Evolutionary conservation across 2,797 vertebrate genomes (phyloP).

Genomic region (Acipenser oxyrinchus): DNA sequence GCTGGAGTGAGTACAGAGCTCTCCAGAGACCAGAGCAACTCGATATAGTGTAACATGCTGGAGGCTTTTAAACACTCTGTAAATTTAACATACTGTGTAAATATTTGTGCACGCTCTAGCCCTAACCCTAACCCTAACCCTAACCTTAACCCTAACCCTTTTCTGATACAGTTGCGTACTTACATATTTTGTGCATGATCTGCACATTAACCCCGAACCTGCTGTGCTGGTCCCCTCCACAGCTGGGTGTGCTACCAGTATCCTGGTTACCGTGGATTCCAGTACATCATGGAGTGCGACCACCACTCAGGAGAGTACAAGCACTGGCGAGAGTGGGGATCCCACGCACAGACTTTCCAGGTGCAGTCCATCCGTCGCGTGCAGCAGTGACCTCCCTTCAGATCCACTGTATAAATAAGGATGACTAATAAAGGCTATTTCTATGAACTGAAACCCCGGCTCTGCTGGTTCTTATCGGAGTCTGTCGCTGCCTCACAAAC

Average conservation of each 20-base stretch:
- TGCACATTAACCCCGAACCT: too few relatives aligned
- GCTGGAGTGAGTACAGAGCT: too few relatives aligned
- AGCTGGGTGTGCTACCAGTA: slow-evolving; percentile 93
- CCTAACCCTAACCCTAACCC: background rate
- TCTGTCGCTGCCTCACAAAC: too few relatives aligned
- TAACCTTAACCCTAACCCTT: background rate
- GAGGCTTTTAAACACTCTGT: background rate
- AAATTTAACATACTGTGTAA: background rate
- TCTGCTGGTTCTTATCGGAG: too few relatives aligned
- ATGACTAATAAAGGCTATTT: background rate
- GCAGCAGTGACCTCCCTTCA: slow-evolving; percentile 66
- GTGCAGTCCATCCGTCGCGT: slow-evolving; percentile 90
- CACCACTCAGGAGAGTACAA: slow-evolving; percentile 79
- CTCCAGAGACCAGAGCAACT: too few relatives aligned
- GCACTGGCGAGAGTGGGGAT: slow-evolving; percentile 82
- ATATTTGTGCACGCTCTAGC: background rate
- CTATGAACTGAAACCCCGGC: too few relatives aligned
- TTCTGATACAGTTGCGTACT: background rate
- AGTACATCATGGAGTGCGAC: slow-evolving; percentile 87
- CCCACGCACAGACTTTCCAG: slow-evolving; percentile 81
- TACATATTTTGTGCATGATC: background rate
- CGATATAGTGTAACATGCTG: too few relatives aligned
- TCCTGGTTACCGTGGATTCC: slow-evolving; percentile 85
- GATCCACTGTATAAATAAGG: slow-evolving; percentile 9
- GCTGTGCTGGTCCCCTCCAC: background rate